Evolutionary conservation across 1,140 invertebrate species (phyloP), one percentile per base, ranked within the genome.

Genomic region (Gryllus bimaculatus): DNA sequence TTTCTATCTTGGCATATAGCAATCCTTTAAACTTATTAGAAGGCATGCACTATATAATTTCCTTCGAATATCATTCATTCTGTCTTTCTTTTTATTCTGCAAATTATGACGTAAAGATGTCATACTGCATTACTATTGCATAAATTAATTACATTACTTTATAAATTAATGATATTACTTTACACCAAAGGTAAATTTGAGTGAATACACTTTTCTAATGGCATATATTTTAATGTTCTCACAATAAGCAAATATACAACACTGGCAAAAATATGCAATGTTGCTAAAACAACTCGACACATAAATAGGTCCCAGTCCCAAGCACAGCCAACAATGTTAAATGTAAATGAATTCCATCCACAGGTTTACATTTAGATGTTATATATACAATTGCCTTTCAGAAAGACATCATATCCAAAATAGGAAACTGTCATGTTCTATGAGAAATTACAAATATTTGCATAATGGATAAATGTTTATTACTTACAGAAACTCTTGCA

Each of bases 251-350:
- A 13, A 18, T 66, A 66, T 66, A 66, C 54, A 66, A 66, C 54
- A 13, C 54, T 66, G 54, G 10, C 54, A 66, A 66, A 66, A 66
- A 13, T 13, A 13, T 10, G 18, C 10, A 13, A 13, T 66, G 54
- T 66, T 66, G 54, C 54, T 13, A 66, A 66, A 13, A 66, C 10
- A 66, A 66, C 18, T 39, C 26, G 26, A 39, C 54, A 66, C 54
- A 66, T 66, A 66, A 66, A 18, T 10, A 66, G 54, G 54, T 66
- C 54, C 54, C 54, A 66, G 54, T 66, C 54, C 54, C 54, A 66
- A 66, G 54, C 54, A 66, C 54, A 66, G 54, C 54, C 54, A 66
- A 66, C 54, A 66, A 66, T 66, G 54, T 66, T 18, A 66, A 66
- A 66, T 66, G 10, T 66, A 66, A 66, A 66, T 66, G 10, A 18